A percentile compares a stretch with the other conserved stretches of the same genome.
phyloP scores from a whole-genome alignment of 2,888 invertebrate genomes.

The Noctua pronuba region DNA sequence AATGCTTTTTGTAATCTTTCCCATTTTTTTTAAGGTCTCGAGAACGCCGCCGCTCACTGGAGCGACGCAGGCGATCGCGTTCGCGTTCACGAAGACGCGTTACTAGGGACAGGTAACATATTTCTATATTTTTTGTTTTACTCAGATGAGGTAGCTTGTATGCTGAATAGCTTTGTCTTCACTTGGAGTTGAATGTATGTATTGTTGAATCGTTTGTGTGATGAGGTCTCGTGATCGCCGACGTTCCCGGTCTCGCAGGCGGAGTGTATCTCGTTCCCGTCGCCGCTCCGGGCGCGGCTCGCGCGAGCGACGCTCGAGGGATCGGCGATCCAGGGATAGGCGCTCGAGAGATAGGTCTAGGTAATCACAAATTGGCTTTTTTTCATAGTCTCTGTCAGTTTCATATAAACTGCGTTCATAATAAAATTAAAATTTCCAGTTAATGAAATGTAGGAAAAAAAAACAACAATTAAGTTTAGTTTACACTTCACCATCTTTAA shows the following conservation, averaged over 20 bases:
- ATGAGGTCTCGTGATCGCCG: constrained; percentile 84
- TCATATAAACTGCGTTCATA: constrained; percentile 16
- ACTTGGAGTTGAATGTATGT: constrained; percentile 64
- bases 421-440: neutral
- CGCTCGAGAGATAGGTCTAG: constrained; percentile 83
- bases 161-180: constrained; percentile 44
- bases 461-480: neutral
- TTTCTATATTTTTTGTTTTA: constrained; percentile 45
- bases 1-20: neutral
- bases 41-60: constrained; percentile 89
- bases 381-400: constrained; percentile 8
- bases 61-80: constrained; percentile 87
- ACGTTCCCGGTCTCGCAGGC: constrained; percentile 83
- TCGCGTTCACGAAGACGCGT: constrained; percentile 88
- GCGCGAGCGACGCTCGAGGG: constrained; percentile 83
- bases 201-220: constrained; percentile 36
- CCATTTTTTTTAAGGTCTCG: constrained; percentile 79
- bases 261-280: constrained; percentile 78
- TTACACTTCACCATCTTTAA: neutral
- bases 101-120: constrained; percentile 85
- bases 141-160: constrained; percentile 15
- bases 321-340: constrained; percentile 83
- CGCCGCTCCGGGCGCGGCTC: constrained; percentile 84
- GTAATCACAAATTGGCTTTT: constrained; percentile 66
- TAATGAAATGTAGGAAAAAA: neutral